Evolutionary conservation across 92 coral and sea anemone species (phyloP).

Genomic region (Pocillopora meandrina): DNA sequence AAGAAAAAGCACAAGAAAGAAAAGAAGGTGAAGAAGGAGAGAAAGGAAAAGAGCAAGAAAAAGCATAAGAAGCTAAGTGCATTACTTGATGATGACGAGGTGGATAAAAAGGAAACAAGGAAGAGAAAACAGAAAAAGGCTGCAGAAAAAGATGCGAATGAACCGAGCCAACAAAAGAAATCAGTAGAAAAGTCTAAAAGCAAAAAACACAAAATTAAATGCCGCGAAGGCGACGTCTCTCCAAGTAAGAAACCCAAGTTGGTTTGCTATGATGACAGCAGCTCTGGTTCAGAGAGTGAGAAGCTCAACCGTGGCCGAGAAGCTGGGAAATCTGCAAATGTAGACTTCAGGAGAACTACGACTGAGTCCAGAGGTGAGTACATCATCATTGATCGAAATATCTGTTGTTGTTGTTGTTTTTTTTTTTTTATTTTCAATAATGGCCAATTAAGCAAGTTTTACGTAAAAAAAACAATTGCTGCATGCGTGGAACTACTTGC

Average conservation of each 20-base stretch:
- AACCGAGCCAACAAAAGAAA: slow-evolving; percentile 34
- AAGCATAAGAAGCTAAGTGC: slow-evolving; percentile 45
- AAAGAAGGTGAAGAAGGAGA: slow-evolving; percentile 58
- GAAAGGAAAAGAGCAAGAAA: slow-evolving; percentile 47
- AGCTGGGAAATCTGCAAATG: slow-evolving; percentile 1
- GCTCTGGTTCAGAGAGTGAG: slow-evolving; percentile 37
- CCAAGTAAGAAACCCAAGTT: slow-evolving; percentile 60
- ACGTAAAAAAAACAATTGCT: too few relatives aligned
- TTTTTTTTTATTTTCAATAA: too few relatives aligned
- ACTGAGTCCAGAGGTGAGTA: slow-evolving; percentile 2
- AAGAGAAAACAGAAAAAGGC: slow-evolving; percentile 48
- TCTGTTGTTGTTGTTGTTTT: too few relatives aligned
- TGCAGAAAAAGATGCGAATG: slow-evolving; percentile 32
- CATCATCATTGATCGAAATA: background rate
- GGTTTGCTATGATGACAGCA: slow-evolving; percentile 67
- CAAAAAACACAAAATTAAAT: slow-evolving; percentile 59
- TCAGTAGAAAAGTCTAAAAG: slow-evolving; percentile 42
- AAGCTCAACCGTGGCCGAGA: slow-evolving; percentile 5
- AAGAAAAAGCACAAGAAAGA: slow-evolving; percentile 52
- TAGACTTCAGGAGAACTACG: background rate
- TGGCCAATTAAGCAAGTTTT: too few relatives aligned
- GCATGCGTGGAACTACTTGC: too few relatives aligned
- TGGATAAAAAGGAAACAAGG: slow-evolving; percentile 32
- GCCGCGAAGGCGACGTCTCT: background rate
- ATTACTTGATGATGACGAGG: slow-evolving; percentile 35